Evolutionary conservation across 30 jellyfish, hydroid and myxozoan species (phyloP), one percentile per base, ranked within the genome.

Genomic region (Phacellophora camtschatica): DNA sequence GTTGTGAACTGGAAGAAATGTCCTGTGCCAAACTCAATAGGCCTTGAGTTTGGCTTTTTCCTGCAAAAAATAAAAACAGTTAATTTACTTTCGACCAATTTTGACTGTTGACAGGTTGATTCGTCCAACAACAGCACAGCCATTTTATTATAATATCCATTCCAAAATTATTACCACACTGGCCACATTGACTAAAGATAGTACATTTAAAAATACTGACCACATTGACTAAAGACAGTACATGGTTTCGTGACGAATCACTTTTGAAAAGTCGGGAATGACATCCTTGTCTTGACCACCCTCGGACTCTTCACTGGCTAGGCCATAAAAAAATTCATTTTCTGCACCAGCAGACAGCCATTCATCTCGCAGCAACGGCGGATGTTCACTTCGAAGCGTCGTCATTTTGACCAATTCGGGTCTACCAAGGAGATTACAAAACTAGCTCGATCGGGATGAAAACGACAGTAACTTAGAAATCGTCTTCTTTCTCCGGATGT

Each of bases 151-250:
- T 16, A 41, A 41, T 41, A 41, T 41, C 9, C 16, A 41, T 7
- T 41, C 9, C 55, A 41, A 9, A 41, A 7, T 16, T 20, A 57
- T 10, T 6, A 37, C 12, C 16, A 19, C 28, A 13, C 23, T 64
- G 18, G 65, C 59, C 18, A 30, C 30, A 64, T n/a, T n/a, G n/a
- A n/a, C n/a, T n/a, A n/a, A n/a, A n/a, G n/a, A n/a, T n/a, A n/a
- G n/a, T n/a, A 50, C 27, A 31, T 39, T 0, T 8, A 22, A 13
- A 3, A 15, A 35, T 29, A 36, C 86, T 73, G 39, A 80, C 91
- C 91, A 80, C 91, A 80, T 58, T 65, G 84, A 80, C 91, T 80
- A 80, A 80, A 80, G 91, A 80, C 91, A 80, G 57, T 49, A 80
- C 91, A 64, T 71, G 37, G 57, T 66, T 80, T 80, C 91, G 41